Conservation (phyloP, 1,140 invertebrate species). For the Pachyrhynchus sulphureomaculatus region DNA sequence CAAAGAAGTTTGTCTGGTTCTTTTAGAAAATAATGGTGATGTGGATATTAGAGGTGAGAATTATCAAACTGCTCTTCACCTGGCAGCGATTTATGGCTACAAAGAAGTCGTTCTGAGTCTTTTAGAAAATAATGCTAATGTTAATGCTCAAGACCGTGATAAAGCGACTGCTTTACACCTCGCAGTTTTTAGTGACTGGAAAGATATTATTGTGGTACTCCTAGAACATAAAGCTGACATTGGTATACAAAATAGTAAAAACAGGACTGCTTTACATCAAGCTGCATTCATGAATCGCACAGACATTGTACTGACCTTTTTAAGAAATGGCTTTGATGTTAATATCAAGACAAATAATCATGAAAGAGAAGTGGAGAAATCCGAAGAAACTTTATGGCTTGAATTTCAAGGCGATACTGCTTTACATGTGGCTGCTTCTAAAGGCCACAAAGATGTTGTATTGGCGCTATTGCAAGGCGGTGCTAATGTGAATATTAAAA, state of each 20-base stretch:
- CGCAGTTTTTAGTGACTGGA: not conserved
- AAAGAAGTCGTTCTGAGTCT: not conserved
- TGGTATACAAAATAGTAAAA: not conserved
- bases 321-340: not conserved
- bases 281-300: not conserved
- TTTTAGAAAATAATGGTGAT: not conserved
- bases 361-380: too few species aligned
- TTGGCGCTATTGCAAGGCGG: too few species aligned
- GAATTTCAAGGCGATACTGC: too few species aligned
- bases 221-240: not conserved
- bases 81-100: not conserved
- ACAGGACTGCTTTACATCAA: not conserved
- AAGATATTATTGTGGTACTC: not conserved
- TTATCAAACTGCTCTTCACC: not conserved
- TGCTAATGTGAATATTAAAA: too few species aligned
- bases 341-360: too few species aligned
- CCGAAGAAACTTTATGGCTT: too few species aligned
- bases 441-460: too few species aligned
- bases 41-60: not conserved
- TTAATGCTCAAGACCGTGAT: not conserved
- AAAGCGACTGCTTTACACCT: slow-evolving; percentile 1
- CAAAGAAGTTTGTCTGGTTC: not conserved
- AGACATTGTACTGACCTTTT: not conserved
- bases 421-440: too few species aligned
- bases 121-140: not conserved